These are phyloP conservation scores for Lysandra coridon DNA, from an alignment of 2,888 invertebrate species.

Conservation along the genomic window DNA sequence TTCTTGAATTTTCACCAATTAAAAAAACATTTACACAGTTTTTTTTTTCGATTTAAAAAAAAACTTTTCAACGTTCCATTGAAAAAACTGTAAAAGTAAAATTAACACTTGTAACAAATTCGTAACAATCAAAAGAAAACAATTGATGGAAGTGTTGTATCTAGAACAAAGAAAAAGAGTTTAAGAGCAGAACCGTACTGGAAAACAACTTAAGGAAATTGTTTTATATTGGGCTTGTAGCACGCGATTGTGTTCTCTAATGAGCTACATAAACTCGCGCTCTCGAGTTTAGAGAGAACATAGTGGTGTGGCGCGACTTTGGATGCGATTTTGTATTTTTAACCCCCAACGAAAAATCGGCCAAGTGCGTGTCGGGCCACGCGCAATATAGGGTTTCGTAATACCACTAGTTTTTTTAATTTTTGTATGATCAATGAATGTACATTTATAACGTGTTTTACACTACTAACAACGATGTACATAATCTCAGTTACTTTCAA, in stretches of 20 bases:
- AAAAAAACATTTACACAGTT: too few relatives aligned
- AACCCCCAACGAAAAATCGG: not conserved
- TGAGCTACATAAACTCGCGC: slow-evolving; percentile 8
- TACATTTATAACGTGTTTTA: too few relatives aligned
- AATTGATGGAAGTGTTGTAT: slow-evolving; percentile 24
- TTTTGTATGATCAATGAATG: too few relatives aligned
- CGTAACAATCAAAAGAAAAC: slow-evolving; percentile 1
- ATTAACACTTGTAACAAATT: not conserved
- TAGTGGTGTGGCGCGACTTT: not conserved
- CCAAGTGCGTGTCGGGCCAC: too few relatives aligned
- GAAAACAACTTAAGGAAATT: slow-evolving; percentile 59
- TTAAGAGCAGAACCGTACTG: slow-evolving; percentile 42
- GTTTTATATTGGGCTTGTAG: slow-evolving; percentile 60
- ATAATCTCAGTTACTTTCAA: too few relatives aligned
- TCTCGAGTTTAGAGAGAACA: not conserved
- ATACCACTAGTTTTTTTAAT: too few relatives aligned
- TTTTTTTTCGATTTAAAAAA: too few relatives aligned
- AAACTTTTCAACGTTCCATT: not conserved
- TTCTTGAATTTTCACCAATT: too few relatives aligned
- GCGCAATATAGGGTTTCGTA: too few relatives aligned
- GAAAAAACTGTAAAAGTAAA: not conserved
- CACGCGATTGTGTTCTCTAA: slow-evolving; percentile 35
- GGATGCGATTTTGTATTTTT: not conserved
- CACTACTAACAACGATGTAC: too few relatives aligned
- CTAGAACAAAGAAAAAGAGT: slow-evolving; percentile 22